Percentiles rank a stretch among this genome's conserved stretches.
These are phyloP conservation scores for Carposina sasakii DNA, from an alignment of 1,140 invertebrate genomes.

Conservation along the genomic window DNA sequence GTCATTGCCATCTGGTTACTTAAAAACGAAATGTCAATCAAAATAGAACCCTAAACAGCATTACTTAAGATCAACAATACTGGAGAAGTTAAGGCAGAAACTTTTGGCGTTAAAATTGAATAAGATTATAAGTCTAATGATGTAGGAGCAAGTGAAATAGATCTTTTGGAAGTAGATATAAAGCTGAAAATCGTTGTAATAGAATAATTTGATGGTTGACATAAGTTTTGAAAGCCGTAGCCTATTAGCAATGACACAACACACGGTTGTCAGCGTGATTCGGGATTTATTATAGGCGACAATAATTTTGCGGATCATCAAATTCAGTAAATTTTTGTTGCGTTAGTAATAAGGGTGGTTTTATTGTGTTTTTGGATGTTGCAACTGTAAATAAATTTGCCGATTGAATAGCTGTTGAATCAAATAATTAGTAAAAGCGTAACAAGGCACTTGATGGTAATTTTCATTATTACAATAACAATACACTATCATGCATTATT, in stretches of 20 bases:
- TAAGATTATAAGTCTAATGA: too few species aligned
- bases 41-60: too few species aligned
- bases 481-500: conserved; percentile 13
- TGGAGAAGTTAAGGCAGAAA: too few species aligned
- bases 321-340: conserved; percentile 16
- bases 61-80: too few species aligned
- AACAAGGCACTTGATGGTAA: conserved; percentile 35
- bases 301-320: conserved; percentile 19
- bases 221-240: conserved; percentile 48
- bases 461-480: conserved; percentile 12
- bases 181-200: conserved; percentile 11
- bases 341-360: conserved; percentile 18
- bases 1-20: conserved; percentile 35
- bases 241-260: conserved; percentile 63
- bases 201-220: conserved; percentile 22
- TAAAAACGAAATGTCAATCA: not conserved
- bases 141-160: conserved; percentile 5
- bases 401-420: conserved; percentile 43
- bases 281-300: conserved; percentile 48
- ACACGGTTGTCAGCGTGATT: conserved; percentile 62
- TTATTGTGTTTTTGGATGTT: too few species aligned
- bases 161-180: too few species aligned
- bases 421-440: conserved; percentile 52
- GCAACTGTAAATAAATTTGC: too few species aligned
- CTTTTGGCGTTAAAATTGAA: too few species aligned